Percentiles rank a stretch among this genome's conserved stretches.
phyloP scores from a whole-genome alignment of 2,113 vertebrate genomes.

The Nettapus auritus region DNA sequence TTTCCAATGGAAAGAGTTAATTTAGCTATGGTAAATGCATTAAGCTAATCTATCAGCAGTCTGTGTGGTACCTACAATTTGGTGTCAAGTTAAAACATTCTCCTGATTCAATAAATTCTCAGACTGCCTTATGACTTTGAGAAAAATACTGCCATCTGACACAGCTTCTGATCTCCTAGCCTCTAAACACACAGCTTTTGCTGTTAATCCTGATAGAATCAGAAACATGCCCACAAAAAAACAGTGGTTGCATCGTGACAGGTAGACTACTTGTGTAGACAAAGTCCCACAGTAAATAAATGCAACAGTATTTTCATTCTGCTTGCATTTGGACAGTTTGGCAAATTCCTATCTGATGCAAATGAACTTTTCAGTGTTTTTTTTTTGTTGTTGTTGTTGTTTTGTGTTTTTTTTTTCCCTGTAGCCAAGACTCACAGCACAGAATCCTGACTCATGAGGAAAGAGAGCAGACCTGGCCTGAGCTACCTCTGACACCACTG shows the following conservation, averaged over 20 bases:
- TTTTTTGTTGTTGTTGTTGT: too few species aligned
- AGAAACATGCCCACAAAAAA: not conserved
- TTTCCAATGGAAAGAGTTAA: not conserved
- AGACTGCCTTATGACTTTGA: not conserved
- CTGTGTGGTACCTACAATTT: not conserved
- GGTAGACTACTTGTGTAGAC: accelerated
- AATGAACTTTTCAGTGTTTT: not conserved
- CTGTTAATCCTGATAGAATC: not conserved
- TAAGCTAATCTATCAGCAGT: not conserved
- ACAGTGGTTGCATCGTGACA: not conserved
- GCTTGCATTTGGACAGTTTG: not conserved
- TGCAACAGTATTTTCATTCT: not conserved
- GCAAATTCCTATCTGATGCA: not conserved
- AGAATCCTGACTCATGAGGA: accelerated
- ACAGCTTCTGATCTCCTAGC: not conserved
- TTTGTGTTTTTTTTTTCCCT: too few species aligned
- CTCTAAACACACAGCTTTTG: not conserved
- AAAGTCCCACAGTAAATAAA: not conserved
- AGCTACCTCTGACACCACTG: not conserved
- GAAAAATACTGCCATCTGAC: not conserved
- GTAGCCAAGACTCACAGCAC: not conserved
- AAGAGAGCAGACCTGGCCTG: not conserved
- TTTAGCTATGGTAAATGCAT: not conserved
- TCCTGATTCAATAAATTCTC: not conserved
- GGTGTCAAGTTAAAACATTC: not conserved